Conservation (phyloP, 2,797 vertebrate genomes). For the Phoebastria nigripes region DNA sequence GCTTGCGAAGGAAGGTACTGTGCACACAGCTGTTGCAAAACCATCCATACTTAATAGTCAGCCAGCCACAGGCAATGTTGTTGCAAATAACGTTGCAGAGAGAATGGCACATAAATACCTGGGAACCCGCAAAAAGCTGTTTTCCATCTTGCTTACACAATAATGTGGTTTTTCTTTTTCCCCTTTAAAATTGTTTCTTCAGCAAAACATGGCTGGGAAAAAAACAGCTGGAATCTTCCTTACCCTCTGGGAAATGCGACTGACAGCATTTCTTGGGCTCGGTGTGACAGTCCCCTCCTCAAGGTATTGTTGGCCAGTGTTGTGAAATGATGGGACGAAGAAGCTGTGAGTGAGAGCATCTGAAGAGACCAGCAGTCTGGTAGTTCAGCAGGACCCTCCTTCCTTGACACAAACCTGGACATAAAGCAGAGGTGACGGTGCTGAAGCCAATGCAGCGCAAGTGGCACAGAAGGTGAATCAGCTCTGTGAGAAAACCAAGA, state of each 20-base stretch:
- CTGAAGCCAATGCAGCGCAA: background rate
- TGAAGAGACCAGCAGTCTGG: background rate
- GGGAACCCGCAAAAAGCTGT: background rate
- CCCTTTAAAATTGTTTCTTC: background rate
- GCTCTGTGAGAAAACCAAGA: background rate
- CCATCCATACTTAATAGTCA: background rate
- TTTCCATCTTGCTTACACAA: background rate
- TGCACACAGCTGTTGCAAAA: slow-evolving; percentile 23
- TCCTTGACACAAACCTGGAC: background rate
- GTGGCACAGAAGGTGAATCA: background rate
- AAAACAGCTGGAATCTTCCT: background rate
- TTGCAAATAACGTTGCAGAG: background rate
- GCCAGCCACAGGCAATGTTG: background rate
- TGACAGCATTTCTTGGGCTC: background rate
- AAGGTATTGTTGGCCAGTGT: background rate
- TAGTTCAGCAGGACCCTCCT: background rate
- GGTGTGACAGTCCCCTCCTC: background rate
- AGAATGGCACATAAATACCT: slow-evolving; percentile 14
- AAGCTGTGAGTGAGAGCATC: fast-evolving
- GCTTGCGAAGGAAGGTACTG: background rate
- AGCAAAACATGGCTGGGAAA: background rate
- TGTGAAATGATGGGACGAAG: background rate
- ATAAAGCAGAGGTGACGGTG: background rate
- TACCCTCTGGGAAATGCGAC: background rate
- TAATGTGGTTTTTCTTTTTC: background rate